A percentile compares a stretch with the other conserved stretches of the same genome.
These are phyloP conservation scores for Sphinx pinastri DNA, from an alignment of 2,888 invertebrate genomes.

Conservation along the genomic window DNA sequence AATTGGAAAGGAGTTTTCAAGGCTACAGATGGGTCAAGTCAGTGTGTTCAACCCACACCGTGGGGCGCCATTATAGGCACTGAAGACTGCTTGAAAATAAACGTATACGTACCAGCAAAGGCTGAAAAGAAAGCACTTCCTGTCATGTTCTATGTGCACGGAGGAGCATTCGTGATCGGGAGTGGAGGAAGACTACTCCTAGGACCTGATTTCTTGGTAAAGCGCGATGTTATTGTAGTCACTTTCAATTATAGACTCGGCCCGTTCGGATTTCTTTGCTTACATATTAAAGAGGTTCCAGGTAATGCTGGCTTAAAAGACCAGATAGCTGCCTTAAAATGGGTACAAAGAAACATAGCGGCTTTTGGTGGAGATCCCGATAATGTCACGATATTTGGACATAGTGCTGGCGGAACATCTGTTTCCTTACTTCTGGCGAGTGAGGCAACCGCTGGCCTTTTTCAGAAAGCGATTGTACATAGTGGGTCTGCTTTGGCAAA, in stretches of 20 bases:
- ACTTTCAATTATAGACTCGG: constrained; percentile 77
- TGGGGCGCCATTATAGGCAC: constrained; percentile 53
- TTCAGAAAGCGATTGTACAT: constrained; percentile 69
- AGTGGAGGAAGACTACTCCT: constrained; percentile 69
- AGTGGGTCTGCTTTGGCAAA: constrained; percentile 68
- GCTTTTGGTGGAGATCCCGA: constrained; percentile 75
- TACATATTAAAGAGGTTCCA: constrained; percentile 71
- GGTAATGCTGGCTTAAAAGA: constrained; percentile 77
- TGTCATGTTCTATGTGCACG: constrained; percentile 76
- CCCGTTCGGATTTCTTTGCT: constrained; percentile 68
- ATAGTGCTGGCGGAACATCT: constrained; percentile 38
- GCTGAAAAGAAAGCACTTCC: constrained; percentile 51
- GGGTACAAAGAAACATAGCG: constrained; percentile 74
- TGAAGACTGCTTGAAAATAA: constrained; percentile 73
- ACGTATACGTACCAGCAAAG: constrained; percentile 65
- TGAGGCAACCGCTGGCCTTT: constrained; percentile 61
- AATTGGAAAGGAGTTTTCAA: constrained; percentile 68
- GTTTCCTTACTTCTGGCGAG: constrained; percentile 62
- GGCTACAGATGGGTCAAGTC: constrained; percentile 62
- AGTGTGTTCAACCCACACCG: constrained; percentile 60
- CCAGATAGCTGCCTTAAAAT: constrained; percentile 71
- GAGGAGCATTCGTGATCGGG: constrained; percentile 70
- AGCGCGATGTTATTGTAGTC: constrained; percentile 67
- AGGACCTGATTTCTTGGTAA: constrained; percentile 68
- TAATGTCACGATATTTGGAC: constrained; percentile 72